Base-by-base conservation (phyloP, 2,797 vertebrate species). In the Sebastes umbrosus region DNA sequence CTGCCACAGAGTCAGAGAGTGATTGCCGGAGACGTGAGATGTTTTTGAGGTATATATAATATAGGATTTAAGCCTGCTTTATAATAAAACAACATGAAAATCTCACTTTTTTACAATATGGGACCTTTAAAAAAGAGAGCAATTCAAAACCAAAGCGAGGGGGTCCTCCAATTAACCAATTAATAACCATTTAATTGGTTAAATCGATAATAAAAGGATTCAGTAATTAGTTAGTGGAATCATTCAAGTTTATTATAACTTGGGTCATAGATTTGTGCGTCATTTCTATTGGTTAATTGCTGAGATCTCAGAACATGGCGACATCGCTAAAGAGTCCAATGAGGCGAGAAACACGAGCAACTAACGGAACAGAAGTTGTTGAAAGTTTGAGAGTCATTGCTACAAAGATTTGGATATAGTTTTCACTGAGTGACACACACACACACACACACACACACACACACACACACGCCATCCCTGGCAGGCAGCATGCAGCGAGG, bases 401-500 rank as follows among this genome's bases (percentile, higher is more conserved):
- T 14, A 25, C 77, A 43, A 24, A 63, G 60, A 82, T 80, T 80
- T 36, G 29, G 74, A 77, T 87, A 69, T 69, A 70, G 81, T 71
- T 81, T 75, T 86, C 67, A 52, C 74, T 76, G 67, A 79, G 55
- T 50, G 75, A 55, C 70, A 68, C 46, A 60, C 60, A 68, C 55
- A 60, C 60, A 69, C 71, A 59, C 64, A 62, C 75, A 64, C 75
- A 73, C 85, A 82, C 71, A 59, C 64, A 65, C 75, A 73, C 75
- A 84, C 74, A 79, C 85, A 55, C 70, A 68, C 55, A 55, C 57
- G 65, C 57, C 65, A 59, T 80, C 80, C 76, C 79, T 84, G 84
- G 84, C 73, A 83, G 86, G 87, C 89, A 83, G 83, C 88, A 80
- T 79, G 85, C 72, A 12, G 88, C 73, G 83, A 87, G 75, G 87